phyloP scores from a whole-genome alignment of 2,113 vertebrate genomes.

The Hyla sarda region DNA sequence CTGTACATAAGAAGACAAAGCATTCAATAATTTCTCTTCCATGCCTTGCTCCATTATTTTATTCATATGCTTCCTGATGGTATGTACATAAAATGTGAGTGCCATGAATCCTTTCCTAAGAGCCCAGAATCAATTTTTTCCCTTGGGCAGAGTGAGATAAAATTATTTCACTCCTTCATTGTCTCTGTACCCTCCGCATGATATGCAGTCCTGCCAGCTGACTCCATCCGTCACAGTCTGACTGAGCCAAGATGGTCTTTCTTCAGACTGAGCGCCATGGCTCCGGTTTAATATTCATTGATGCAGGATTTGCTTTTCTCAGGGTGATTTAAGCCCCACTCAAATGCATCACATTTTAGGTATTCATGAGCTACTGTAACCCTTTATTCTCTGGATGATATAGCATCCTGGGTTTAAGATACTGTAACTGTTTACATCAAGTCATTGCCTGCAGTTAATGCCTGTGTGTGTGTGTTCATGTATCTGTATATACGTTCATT shows the following conservation, averaged over 20 bases:
- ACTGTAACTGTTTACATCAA: not conserved
- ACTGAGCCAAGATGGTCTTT: slow-evolving; percentile 50
- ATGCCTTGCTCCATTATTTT: not conserved
- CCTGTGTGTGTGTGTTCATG: not conserved
- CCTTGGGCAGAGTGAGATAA: slow-evolving; percentile 54
- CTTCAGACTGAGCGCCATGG: slow-evolving; percentile 22
- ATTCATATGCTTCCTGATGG: slow-evolving; percentile 4
- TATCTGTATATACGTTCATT: not conserved
- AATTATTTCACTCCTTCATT: slow-evolving; percentile 57
- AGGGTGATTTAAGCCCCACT: slow-evolving; percentile 48
- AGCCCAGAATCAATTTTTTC: slow-evolving; percentile 52
- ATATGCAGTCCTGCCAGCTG: slow-evolving; percentile 55
- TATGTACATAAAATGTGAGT: slow-evolving; percentile 36
- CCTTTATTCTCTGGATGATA: not conserved
- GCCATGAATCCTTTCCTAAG: slow-evolving; percentile 54
- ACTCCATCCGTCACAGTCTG: slow-evolving; percentile 57
- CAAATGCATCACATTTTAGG: slow-evolving; percentile 43
- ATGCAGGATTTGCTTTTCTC: slow-evolving; percentile 42
- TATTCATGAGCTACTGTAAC: slow-evolving; percentile 38
- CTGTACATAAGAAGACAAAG: not conserved
- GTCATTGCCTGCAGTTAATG: not conserved
- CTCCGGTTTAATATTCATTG: slow-evolving; percentile 54
- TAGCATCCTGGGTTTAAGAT: not conserved
- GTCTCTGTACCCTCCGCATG: slow-evolving; percentile 38
- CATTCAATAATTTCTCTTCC: not conserved